Evolutionary conservation across 2,113 vertebrate species (phyloP).

Genomic region (Oreochromis spilurus): DNA sequence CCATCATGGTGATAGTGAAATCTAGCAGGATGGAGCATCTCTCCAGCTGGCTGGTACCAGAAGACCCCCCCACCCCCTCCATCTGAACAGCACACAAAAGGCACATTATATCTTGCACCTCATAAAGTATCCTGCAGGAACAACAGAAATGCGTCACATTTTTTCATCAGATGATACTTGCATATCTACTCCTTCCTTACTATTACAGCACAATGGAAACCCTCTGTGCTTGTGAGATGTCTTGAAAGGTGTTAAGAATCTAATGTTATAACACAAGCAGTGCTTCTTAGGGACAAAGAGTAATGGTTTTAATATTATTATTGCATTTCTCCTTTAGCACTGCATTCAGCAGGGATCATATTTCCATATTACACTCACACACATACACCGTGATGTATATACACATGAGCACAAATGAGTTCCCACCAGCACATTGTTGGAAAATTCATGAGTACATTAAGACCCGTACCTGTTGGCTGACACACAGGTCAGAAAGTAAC

Average conservation of each 20-base stretch:
- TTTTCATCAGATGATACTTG: neutral
- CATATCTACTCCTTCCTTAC: neutral
- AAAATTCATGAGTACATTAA: neutral
- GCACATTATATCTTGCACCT: neutral
- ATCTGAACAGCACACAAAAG: neutral
- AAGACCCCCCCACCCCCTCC: neutral
- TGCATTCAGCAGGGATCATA: neutral
- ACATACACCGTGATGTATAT: neutral
- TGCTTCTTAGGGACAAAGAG: neutral
- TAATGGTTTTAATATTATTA: neutral
- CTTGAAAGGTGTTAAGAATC: neutral
- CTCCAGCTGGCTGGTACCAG: neutral
- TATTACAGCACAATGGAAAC: neutral
- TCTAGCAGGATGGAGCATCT: neutral
- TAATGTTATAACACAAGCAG: neutral
- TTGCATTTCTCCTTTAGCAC: neutral
- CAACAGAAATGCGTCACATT: neutral
- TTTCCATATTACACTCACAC: neutral
- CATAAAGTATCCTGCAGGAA: neutral
- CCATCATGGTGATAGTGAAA: neutral
- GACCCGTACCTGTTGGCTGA: slow-evolving; percentile 24
- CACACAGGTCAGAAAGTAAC: slow-evolving; percentile 29
- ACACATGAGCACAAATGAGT: neutral
- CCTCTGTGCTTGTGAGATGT: neutral
- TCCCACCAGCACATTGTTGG: neutral